Evolutionary conservation across 2,888 invertebrate genomes (phyloP).

Genomic region (Pyrochroa serraticornis): DNA sequence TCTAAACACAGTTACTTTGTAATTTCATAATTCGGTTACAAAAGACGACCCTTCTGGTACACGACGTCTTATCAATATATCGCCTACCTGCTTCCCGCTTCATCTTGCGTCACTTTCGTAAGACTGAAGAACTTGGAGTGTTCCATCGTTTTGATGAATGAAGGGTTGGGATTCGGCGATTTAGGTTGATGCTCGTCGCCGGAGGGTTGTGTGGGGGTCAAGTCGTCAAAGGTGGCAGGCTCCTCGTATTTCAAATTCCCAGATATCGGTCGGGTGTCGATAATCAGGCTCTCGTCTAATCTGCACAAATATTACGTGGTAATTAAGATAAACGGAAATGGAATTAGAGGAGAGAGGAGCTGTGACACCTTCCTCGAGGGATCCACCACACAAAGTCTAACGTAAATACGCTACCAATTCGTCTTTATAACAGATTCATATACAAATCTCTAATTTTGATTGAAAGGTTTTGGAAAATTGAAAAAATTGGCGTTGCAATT

Average conservation of each 20-base stretch:
- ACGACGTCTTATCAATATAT: neutral
- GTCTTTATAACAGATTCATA: too few relatives aligned
- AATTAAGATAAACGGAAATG: neutral
- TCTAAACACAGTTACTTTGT: too few relatives aligned
- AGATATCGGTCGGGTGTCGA: slow-evolving; percentile 35
- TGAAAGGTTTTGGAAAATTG: too few relatives aligned
- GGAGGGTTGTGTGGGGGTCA: slow-evolving; percentile 43
- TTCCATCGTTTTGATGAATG: slow-evolving; percentile 57
- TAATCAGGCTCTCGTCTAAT: slow-evolving; percentile 68
- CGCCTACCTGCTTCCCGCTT: slow-evolving; percentile 31
- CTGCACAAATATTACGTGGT: slow-evolving; percentile 35
- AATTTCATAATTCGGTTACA: neutral
- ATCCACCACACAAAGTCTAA: neutral
- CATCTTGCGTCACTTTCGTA: slow-evolving; percentile 46
- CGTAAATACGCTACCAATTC: neutral
- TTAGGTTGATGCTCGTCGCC: slow-evolving; percentile 42
- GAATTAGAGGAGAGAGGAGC: too few relatives aligned
- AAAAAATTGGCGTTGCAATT: too few relatives aligned
- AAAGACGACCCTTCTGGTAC: neutral
- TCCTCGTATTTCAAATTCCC: slow-evolving; percentile 35
- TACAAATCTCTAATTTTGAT: too few relatives aligned
- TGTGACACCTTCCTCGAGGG: too few relatives aligned
- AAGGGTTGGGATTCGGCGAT: slow-evolving; percentile 50
- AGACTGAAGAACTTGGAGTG: slow-evolving; percentile 56
- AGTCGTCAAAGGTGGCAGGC: slow-evolving; percentile 34